Percentiles rank a stretch among this genome's conserved stretches.
These are phyloP conservation scores for Amphibalanus amphitrite DNA, from an alignment of 1,140 invertebrate species.

Conservation along the genomic window DNA sequence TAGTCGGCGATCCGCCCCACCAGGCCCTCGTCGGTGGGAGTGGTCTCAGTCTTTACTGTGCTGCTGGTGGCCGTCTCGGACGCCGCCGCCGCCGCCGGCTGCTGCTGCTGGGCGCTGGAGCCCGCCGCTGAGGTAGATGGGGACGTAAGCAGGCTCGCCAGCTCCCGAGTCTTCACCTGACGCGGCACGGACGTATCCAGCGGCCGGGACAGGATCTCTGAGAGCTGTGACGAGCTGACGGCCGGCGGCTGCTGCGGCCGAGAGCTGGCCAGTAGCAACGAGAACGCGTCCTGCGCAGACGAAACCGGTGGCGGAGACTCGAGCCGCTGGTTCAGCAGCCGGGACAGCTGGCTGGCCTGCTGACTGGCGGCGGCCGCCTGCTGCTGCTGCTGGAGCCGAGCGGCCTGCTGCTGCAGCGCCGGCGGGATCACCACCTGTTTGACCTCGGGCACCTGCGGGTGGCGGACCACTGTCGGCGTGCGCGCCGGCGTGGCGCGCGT, in stretches of 20 bases:
- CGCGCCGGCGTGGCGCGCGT: no score
- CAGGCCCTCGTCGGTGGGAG: neutral
- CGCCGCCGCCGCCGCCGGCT: no score
- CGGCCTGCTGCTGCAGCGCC: neutral
- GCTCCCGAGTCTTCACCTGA: neutral
- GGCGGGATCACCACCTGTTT: neutral
- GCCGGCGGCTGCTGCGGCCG: neutral
- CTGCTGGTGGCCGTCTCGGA: neutral
- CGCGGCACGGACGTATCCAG: neutral
- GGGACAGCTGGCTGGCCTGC: neutral
- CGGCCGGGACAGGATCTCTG: neutral
- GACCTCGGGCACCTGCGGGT: neutral
- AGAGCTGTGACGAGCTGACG: neutral
- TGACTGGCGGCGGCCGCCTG: neutral
- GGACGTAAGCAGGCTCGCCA: neutral
- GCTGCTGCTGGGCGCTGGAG: neutral
- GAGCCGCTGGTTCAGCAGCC: neutral
- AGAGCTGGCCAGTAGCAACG: neutral
- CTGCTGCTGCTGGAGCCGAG: neutral
- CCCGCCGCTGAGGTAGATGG: neutral
- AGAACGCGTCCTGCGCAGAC: neutral
- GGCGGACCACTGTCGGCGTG: neutral
- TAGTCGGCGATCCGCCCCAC: conserved; percentile 3
- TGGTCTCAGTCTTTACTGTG: neutral
- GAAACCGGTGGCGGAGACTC: neutral